These are phyloP conservation scores for Stichopus chloronotus DNA, from an alignment of 35 echinoderm and acorn worm genomes.

Conservation along the genomic window DNA sequence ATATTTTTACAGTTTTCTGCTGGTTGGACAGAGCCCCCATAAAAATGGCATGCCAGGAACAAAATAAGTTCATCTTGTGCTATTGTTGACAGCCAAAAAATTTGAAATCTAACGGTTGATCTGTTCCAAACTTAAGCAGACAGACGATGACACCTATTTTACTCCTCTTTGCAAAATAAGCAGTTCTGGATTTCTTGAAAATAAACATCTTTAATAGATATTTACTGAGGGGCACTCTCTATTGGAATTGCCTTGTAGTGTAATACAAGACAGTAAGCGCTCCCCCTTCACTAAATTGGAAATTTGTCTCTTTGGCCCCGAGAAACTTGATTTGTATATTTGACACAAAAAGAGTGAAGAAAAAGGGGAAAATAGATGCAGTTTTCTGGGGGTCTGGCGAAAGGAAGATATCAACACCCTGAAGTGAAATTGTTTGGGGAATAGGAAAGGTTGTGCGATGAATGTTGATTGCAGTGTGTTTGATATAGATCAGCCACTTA, in stretches of 20 bases:
- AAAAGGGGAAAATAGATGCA: background rate
- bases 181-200: background rate
- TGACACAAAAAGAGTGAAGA: background rate
- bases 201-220: background rate
- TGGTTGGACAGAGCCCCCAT: too few species aligned
- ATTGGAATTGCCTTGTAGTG: background rate
- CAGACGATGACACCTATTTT: background rate
- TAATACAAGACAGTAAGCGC: background rate
- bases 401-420: background rate
- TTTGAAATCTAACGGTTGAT: background rate
- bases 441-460: too few species aligned
- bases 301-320: background rate
- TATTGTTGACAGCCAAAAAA: background rate
- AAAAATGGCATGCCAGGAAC: too few species aligned
- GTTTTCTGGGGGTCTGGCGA: background rate
- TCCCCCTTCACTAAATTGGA: background rate
- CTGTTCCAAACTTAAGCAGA: background rate
- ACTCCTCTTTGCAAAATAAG: background rate
- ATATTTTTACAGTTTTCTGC: too few species aligned
- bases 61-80: background rate
- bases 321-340: constrained; percentile 1
- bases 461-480: too few species aligned
- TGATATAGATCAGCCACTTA: too few species aligned
- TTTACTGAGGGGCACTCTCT: background rate
- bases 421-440: too few species aligned